These are phyloP conservation scores for Anas bernieri DNA, from an alignment of 2,797 vertebrate genomes.

Conservation along the genomic window DNA sequence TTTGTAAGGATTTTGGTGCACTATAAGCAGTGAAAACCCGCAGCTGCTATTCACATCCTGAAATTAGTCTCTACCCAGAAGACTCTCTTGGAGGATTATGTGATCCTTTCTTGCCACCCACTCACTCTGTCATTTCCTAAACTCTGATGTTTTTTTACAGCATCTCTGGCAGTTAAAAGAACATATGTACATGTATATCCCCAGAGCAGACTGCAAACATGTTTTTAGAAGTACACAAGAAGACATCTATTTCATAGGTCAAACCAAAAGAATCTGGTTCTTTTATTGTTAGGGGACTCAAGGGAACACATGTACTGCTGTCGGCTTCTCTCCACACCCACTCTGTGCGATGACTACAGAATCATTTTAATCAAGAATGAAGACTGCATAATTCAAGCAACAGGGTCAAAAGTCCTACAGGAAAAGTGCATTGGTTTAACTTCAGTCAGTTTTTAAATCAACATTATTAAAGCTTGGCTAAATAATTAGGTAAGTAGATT, in stretches of 20 bases:
- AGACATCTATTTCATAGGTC: not conserved
- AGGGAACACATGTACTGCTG: not conserved
- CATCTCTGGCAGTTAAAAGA: slow-evolving; percentile 7
- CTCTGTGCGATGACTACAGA: not conserved
- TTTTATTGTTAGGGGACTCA: not conserved
- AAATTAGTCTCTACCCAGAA: not conserved
- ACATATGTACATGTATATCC: not conserved
- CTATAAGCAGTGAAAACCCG: not conserved
- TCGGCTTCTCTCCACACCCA: not conserved
- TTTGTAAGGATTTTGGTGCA: not conserved
- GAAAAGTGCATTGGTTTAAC: not conserved
- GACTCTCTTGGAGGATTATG: not conserved
- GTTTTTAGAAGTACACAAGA: slow-evolving; percentile 8
- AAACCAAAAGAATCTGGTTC: not conserved
- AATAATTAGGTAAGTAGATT: slow-evolving; percentile 47
- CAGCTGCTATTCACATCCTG: slow-evolving; percentile 33
- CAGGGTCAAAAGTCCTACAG: slow-evolving; percentile 14
- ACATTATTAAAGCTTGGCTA: not conserved
- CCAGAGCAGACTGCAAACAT: not conserved
- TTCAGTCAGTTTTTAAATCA: slow-evolving; percentile 12
- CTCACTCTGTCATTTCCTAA: slow-evolving; percentile 14
- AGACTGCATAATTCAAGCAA: slow-evolving; percentile 11
- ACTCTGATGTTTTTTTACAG: not conserved
- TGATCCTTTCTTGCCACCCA: slow-evolving; percentile 15
- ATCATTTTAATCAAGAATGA: not conserved